A percentile compares a stretch with the other conserved stretches of the same genome.
Conservation (phyloP, 2,888 invertebrate genomes). For the Microplitis manilae region DNA sequence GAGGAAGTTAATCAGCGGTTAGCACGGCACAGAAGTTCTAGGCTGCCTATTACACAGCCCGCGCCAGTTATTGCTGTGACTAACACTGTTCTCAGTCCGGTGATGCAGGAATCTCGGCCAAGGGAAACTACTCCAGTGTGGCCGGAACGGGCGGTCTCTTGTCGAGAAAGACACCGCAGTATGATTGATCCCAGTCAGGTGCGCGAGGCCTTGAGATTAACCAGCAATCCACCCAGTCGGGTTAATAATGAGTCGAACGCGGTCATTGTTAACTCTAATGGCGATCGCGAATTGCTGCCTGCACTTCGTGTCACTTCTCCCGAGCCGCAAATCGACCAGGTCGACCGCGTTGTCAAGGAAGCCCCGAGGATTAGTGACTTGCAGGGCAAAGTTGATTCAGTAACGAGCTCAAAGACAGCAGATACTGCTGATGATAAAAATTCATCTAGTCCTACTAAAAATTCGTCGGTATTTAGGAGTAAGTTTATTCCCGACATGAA, state of each 20-base stretch:
- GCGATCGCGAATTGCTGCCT: conserved; percentile 39
- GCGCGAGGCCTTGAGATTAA: conserved; percentile 60
- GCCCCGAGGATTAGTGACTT: conserved; percentile 9
- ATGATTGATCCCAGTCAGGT: conserved; percentile 73
- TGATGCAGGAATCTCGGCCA: conserved; percentile 69
- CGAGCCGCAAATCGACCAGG: conserved; percentile 38
- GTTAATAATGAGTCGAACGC: conserved; percentile 52
- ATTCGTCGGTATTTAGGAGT: conserved; percentile 52
- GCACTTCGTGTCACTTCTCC: conserved; percentile 40
- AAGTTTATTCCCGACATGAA: conserved; percentile 72
- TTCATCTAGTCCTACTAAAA: conserved; percentile 13
- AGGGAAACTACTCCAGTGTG: conserved; percentile 62
- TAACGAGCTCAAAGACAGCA: background rate
- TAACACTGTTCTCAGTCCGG: conserved; percentile 69
- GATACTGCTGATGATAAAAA: conserved; percentile 37
- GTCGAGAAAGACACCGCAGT: conserved; percentile 69
- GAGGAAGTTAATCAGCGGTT: conserved; percentile 69
- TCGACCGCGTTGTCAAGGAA: conserved; percentile 25
- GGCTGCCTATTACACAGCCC: conserved; percentile 59
- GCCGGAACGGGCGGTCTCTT: conserved; percentile 67
- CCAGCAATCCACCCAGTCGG: conserved; percentile 63
- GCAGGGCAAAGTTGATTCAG: conserved; percentile 9
- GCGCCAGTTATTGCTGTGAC: conserved; percentile 68
- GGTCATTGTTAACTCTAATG: conserved; percentile 45
- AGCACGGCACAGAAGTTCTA: conserved; percentile 66